phyloP scores from a whole-genome alignment of 2,888 invertebrate genomes.

The Lepeophtheirus nordmannii region DNA sequence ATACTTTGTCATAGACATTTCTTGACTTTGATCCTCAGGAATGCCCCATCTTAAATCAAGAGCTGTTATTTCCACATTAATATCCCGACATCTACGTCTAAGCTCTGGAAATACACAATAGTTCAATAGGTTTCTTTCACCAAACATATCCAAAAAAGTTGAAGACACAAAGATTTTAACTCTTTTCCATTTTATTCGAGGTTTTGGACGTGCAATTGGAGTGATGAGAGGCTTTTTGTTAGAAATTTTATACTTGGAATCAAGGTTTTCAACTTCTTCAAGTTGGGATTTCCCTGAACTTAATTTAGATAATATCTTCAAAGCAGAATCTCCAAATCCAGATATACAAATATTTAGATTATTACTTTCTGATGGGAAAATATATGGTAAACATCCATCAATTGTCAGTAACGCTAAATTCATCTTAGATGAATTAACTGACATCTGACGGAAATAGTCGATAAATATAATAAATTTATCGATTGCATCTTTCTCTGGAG shows the following conservation, averaged over 20 bases:
- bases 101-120: constrained; percentile 38
- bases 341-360: constrained; percentile 31
- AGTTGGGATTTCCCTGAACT: constrained; percentile 31
- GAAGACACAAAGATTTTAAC: constrained; percentile 39
- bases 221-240: constrained; percentile 9
- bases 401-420: background rate
- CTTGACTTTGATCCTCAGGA: constrained; percentile 33
- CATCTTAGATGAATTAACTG: constrained; percentile 31
- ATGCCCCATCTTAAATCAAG: constrained; percentile 39
- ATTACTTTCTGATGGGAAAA: background rate
- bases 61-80: constrained; percentile 33
- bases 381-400: background rate
- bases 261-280: constrained; percentile 36
- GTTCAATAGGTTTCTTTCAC: constrained; percentile 37
- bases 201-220: constrained; percentile 28
- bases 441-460: background rate
- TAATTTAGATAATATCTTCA: background rate
- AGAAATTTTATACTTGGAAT: constrained; percentile 33
- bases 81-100: constrained; percentile 32
- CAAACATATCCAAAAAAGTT: constrained; percentile 40
- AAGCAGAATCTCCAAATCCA: constrained; percentile 32
- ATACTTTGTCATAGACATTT: constrained; percentile 31
- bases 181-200: constrained; percentile 32
- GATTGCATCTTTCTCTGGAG: background rate
- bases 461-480: background rate